A percentile compares a stretch with the other conserved stretches of the same genome.
Evolutionary conservation across 2,888 invertebrate species (phyloP).

Genomic region (Ophion costatus): DNA sequence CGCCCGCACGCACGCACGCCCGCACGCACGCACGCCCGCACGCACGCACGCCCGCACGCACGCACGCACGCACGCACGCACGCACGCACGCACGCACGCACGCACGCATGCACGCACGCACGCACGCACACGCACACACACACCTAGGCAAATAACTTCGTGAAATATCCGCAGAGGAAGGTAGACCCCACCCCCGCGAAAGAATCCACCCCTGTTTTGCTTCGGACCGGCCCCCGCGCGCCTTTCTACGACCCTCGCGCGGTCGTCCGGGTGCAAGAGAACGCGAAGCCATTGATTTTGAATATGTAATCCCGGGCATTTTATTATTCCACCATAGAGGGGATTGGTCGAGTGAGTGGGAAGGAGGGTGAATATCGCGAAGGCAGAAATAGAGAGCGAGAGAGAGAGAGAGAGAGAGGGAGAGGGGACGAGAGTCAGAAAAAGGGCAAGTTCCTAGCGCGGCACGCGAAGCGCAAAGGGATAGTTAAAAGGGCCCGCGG

Average conservation of each 20-base stretch:
- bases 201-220: constrained; percentile 46
- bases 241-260: constrained; percentile 47
- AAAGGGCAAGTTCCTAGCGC: background rate
- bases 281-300: constrained; percentile 81
- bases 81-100: no score
- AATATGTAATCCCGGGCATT: constrained; percentile 82
- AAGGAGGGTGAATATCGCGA: constrained; percentile 59
- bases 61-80: no score
- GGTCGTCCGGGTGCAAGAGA: constrained; percentile 60
- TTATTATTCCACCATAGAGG: constrained; percentile 80
- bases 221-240: constrained; percentile 37
- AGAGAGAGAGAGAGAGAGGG: constrained; percentile 28
- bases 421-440: constrained; percentile 10
- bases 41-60: no score
- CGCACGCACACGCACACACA: background rate
- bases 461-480: constrained; percentile 21
- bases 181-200: constrained; percentile 71
- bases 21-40: no score
- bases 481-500: constrained; percentile 42
- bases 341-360: constrained; percentile 56
- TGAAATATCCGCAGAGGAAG: constrained; percentile 47
- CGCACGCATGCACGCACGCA: no score
- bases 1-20: no score
- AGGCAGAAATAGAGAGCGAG: background rate
- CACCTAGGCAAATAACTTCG: background rate